Evolutionary conservation across 1,140 invertebrate genomes (phyloP).

Genomic region (Orchestia grillus): DNA sequence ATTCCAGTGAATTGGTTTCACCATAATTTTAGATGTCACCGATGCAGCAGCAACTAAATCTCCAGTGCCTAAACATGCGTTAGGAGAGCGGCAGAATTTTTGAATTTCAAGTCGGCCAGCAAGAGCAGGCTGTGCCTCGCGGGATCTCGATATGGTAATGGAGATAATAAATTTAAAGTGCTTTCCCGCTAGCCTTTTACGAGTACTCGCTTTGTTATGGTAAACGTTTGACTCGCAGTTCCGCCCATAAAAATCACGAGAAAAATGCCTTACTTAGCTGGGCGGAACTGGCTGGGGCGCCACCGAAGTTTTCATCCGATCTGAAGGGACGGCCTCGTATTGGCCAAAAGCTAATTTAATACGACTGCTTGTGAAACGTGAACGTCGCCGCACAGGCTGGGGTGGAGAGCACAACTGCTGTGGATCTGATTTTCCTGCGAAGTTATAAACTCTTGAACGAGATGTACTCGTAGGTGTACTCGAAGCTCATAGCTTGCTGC

Average conservation of each 20-base stretch:
- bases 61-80: not conserved
- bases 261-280: not conserved
- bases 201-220: conserved; percentile 50
- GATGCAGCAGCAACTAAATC: not conserved
- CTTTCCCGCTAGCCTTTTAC: conserved; percentile 46
- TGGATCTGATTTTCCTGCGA: not conserved
- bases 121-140: not conserved
- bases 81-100: not conserved
- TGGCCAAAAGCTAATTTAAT: too few relatives aligned
- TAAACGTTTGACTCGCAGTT: not conserved
- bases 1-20: not conserved
- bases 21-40: not conserved
- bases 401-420: not conserved
- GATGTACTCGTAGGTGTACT: too few relatives aligned
- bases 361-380: too few relatives aligned
- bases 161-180: conserved; percentile 54
- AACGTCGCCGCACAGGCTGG: too few relatives aligned
- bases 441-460: too few relatives aligned
- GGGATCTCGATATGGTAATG: conserved; percentile 30
- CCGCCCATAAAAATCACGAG: not conserved
- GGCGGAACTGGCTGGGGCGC: not conserved
- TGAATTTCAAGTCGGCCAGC: not conserved
- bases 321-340: not conserved
- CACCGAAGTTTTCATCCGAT: not conserved
- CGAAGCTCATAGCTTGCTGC: too few relatives aligned